Evolutionary conservation across 1,140 invertebrate species (phyloP).

Genomic region (Caligus rogercresseyi): DNA sequence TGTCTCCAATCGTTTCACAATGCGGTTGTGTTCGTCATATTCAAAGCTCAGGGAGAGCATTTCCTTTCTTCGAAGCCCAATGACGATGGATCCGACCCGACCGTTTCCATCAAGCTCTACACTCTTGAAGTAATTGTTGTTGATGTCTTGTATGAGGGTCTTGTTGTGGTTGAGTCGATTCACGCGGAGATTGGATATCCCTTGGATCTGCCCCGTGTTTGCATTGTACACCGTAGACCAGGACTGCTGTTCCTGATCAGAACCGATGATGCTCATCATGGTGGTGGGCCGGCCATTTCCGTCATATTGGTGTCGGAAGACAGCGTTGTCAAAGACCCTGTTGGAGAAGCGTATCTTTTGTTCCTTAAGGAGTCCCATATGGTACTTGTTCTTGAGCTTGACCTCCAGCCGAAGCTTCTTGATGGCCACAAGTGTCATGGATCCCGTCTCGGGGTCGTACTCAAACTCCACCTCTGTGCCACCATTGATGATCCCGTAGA

Average conservation of each 20-base stretch:
- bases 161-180: conserved; percentile 65
- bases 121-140: conserved; percentile 66
- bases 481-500: conserved; percentile 65
- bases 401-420: conserved; percentile 64
- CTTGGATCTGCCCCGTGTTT: conserved; percentile 60
- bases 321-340: conserved; percentile 54
- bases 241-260: conserved; percentile 38
- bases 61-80: conserved; percentile 63
- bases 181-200: conserved; percentile 59
- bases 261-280: conserved; percentile 64
- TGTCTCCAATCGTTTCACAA: conserved; percentile 55
- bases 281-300: conserved; percentile 59
- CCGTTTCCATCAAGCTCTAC: conserved; percentile 65
- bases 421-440: conserved; percentile 57
- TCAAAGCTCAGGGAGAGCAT: conserved; percentile 66
- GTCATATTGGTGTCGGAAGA: conserved; percentile 74
- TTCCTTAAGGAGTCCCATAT: conserved; percentile 66
- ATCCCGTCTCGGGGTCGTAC: conserved; percentile 60
- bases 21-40: conserved; percentile 62
- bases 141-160: conserved; percentile 65
- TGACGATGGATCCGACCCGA: conserved; percentile 51
- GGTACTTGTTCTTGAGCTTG: conserved; percentile 68
- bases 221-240: conserved; percentile 54
- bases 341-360: conserved; percentile 62
- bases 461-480: conserved; percentile 66